phyloP scores from a whole-genome alignment of 2,888 invertebrate genomes.

The Watsonalla binaria region DNA sequence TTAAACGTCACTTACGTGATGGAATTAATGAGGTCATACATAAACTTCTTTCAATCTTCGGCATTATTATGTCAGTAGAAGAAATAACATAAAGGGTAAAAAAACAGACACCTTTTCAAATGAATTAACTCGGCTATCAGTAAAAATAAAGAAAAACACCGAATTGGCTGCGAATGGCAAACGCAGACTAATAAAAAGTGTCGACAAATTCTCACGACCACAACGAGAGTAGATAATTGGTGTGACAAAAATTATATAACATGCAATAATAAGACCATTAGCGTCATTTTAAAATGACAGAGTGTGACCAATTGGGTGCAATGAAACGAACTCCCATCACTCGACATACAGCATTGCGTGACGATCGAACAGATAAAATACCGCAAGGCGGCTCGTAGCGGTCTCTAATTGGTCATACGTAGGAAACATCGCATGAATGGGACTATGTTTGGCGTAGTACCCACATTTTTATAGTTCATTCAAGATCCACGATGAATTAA shows the following conservation, averaged over 20 bases:
- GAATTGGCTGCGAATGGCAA: neutral
- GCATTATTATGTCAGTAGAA: no score
- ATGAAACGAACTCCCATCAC: constrained; percentile 18
- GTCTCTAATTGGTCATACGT: constrained; percentile 1
- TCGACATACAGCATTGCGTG: constrained; percentile 5
- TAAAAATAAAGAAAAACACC: neutral
- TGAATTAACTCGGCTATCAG: neutral
- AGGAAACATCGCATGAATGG: constrained; percentile 2
- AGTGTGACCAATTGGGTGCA: constrained; percentile 5
- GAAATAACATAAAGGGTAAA: no score
- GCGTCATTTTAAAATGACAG: constrained; percentile 11
- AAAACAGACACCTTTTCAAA: neutral
- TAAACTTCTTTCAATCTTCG: no score
- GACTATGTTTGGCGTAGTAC: neutral
- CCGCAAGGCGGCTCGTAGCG: constrained; percentile 23
- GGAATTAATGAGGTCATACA: no score
- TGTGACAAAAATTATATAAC: constrained; percentile 4
- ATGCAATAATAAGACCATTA: constrained; percentile 20
- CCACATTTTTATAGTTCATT: neutral
- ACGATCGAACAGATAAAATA: constrained; percentile 27
- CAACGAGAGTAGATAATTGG: neutral
- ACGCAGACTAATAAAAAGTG: neutral
- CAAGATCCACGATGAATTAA: no score
- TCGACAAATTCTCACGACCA: neutral
- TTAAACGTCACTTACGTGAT: no score